These are phyloP conservation scores for Pseudorhombus dupliciocellatus DNA, from an alignment of 2,113 vertebrate genomes.

Conservation along the genomic window DNA sequence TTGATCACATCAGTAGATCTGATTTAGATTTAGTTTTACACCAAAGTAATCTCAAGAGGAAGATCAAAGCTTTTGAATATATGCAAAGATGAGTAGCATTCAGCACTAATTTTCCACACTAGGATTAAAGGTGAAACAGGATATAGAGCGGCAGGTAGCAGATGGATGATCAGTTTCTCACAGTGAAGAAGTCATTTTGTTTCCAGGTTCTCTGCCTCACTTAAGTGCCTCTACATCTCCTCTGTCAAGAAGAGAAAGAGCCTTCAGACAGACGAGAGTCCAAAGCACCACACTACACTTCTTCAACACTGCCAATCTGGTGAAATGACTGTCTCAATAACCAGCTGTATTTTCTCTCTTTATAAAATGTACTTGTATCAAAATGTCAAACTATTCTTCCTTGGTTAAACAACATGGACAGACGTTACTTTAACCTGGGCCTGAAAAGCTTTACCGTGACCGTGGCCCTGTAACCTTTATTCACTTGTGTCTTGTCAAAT, in stretches of 20 bases:
- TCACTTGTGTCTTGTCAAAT: background rate
- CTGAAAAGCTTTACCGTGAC: background rate
- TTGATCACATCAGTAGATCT: background rate
- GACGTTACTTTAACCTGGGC: background rate
- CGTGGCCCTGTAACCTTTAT: background rate
- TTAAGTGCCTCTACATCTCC: conserved; percentile 30
- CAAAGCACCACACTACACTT: conserved; percentile 41
- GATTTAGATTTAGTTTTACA: conserved; percentile 3
- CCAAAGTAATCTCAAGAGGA: conserved; percentile 38
- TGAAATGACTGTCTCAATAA: conserved; percentile 22
- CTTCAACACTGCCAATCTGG: conserved; percentile 32
- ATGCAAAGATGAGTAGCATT: background rate
- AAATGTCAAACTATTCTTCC: too few species aligned
- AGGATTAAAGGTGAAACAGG: background rate
- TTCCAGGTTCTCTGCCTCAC: background rate
- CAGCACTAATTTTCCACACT: background rate
- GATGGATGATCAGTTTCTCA: background rate
- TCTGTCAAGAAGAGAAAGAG: conserved; percentile 2
- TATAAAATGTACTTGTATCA: conserved; percentile 12
- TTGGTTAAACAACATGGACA: too few species aligned
- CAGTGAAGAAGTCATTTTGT: background rate
- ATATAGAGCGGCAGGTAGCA: conserved; percentile 15
- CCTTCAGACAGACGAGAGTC: background rate
- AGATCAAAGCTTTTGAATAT: conserved; percentile 10
- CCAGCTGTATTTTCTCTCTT: conserved; percentile 22